A percentile compares a stretch with the other conserved stretches of the same genome.
Conservation (phyloP, 30 jellyfish, hydroid and myxozoan genomes). For the Sanderia malayensis region DNA sequence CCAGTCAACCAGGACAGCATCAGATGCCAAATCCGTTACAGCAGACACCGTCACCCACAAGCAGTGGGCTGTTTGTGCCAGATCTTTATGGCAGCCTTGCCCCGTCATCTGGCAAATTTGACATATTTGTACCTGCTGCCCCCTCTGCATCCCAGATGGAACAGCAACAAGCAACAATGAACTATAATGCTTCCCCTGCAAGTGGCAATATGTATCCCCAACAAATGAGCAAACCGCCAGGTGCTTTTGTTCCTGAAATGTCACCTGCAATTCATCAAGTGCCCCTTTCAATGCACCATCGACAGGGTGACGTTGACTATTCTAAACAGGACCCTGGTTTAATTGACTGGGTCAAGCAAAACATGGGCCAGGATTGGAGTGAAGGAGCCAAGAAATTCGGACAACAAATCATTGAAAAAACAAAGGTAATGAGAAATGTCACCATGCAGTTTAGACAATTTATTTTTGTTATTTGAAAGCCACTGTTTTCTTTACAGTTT, state of each 20-base stretch:
- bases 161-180: background rate
- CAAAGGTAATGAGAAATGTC: slow-evolving; percentile 66
- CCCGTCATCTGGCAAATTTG: slow-evolving; percentile 30
- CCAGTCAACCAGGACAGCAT: too few species aligned
- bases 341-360: slow-evolving; percentile 63
- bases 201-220: background rate
- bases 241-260: background rate
- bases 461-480: too few species aligned
- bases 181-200: slow-evolving; percentile 1
- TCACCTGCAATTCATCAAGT: slow-evolving; percentile 13
- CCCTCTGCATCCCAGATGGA: slow-evolving; percentile 23
- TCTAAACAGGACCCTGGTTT: slow-evolving; percentile 55
- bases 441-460: too few species aligned
- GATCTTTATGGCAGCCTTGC: slow-evolving; percentile 44
- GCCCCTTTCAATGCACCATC: slow-evolving; percentile 5
- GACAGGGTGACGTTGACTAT: slow-evolving; percentile 15
- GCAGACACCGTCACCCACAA: too few species aligned
- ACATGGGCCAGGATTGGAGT: slow-evolving; percentile 52
- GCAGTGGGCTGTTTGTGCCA: slow-evolving; percentile 45
- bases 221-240: background rate
- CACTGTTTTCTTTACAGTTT: too few species aligned
- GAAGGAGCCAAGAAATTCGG: slow-evolving; percentile 74
- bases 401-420: slow-evolving; percentile 55
- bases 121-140: slow-evolving; percentile 34
- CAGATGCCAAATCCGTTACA: too few species aligned